These are phyloP conservation scores for Acrobeloides nanus DNA, from an alignment of 2,888 invertebrate genomes.

Conservation along the genomic window DNA sequence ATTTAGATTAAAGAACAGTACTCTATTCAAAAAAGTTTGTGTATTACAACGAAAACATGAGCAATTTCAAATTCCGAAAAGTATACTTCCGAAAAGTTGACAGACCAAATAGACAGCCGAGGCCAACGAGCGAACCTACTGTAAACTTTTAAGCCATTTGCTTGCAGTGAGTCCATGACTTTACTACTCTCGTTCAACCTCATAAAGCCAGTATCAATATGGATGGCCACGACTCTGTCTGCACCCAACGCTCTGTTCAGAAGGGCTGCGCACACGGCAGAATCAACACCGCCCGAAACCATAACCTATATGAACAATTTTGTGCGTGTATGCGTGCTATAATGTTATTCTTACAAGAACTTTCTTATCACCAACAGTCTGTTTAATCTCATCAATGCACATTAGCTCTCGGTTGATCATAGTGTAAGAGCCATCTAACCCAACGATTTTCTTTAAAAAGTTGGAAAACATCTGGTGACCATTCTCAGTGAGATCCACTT, in stretches of 20 bases:
- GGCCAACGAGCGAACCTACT: slow-evolving; percentile 23
- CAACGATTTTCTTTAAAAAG: slow-evolving; percentile 84
- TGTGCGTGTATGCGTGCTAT: not conserved
- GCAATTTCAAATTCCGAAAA: too few species aligned
- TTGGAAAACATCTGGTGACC: slow-evolving; percentile 83
- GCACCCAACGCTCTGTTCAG: slow-evolving; percentile 75
- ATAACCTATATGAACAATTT: slow-evolving; percentile 33
- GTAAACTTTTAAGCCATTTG: slow-evolving; percentile 33
- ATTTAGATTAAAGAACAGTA: too few species aligned
- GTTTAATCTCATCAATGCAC: slow-evolving; percentile 83
- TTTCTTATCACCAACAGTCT: slow-evolving; percentile 81
- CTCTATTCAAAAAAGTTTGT: too few species aligned
- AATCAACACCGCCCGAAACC: slow-evolving; percentile 91
- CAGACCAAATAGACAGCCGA: too few species aligned
- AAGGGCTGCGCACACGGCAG: slow-evolving; percentile 95
- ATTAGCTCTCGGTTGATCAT: slow-evolving; percentile 66
- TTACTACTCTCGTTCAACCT: slow-evolving; percentile 74
- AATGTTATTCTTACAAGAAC: slow-evolving; percentile 70
- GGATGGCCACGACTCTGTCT: slow-evolving; percentile 78
- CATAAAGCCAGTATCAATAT: slow-evolving; percentile 97
- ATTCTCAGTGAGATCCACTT: slow-evolving; percentile 86
- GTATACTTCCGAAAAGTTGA: not conserved
- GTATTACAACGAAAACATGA: too few species aligned
- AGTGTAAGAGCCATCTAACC: slow-evolving; percentile 58
- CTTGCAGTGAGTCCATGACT: slow-evolving; percentile 60